Evolutionary conservation across 2,797 vertebrate species (phyloP).

Genomic region (Tympanoctomys barrerae): DNA sequence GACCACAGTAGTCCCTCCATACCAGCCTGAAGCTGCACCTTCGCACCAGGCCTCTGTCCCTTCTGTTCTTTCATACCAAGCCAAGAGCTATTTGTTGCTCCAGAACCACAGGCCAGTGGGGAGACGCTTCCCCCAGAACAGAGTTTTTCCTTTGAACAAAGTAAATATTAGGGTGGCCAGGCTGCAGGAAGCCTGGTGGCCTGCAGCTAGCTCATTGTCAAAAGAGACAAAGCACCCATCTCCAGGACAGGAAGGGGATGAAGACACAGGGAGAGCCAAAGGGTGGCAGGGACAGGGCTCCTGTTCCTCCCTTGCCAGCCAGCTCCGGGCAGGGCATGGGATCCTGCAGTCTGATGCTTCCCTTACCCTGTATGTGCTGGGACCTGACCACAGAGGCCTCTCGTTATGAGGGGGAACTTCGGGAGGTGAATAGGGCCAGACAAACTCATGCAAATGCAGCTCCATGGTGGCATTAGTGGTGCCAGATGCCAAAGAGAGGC

Average conservation of each 20-base stretch:
- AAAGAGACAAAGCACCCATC: rapidly evolving
- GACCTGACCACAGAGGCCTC: not conserved
- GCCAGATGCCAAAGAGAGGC: not conserved
- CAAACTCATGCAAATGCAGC: not conserved
- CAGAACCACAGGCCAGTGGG: not conserved
- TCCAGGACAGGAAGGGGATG: not conserved
- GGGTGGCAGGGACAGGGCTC: not conserved
- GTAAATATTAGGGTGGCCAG: rapidly evolving
- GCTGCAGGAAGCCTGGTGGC: rapidly evolving
- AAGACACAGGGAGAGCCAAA: not conserved
- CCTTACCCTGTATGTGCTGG: not conserved
- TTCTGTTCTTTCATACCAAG: not conserved
- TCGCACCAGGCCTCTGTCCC: not conserved
- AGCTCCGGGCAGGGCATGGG: not conserved
- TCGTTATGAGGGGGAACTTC: too few relatives aligned
- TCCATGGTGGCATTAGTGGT: not conserved
- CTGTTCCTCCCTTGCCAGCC: not conserved
- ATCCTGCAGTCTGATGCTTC: not conserved
- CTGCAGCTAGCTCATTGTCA: not conserved
- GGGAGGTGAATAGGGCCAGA: not conserved
- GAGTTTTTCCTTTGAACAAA: not conserved
- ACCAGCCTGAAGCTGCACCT: not conserved
- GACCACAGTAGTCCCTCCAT: not conserved
- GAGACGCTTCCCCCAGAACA: not conserved
- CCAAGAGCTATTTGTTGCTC: not conserved